These are phyloP conservation scores for Holotrichia oblita DNA, from an alignment of 1,140 invertebrate genomes.

Conservation along the genomic window DNA sequence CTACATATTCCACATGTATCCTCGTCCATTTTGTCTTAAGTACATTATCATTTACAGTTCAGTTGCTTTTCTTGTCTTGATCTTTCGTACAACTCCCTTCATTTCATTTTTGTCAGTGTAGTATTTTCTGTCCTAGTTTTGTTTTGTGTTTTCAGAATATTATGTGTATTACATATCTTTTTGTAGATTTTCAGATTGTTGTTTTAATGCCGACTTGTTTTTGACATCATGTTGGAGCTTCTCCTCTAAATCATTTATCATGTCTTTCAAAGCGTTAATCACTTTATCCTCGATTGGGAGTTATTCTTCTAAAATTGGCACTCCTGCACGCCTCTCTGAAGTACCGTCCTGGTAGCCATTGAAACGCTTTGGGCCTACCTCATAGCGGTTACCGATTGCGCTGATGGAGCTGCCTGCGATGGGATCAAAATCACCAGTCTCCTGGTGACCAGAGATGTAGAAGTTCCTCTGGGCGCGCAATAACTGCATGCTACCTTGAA, in stretches of 20 bases:
- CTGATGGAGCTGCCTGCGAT: conserved; percentile 80
- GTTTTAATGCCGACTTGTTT: conserved; percentile 86
- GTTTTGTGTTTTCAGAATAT: too few relatives aligned
- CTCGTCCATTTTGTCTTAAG: too few relatives aligned
- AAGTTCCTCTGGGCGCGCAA: conserved; percentile 99
- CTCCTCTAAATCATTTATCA: conserved; percentile 70
- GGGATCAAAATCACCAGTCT: conserved; percentile 86
- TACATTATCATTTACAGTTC: too few relatives aligned
- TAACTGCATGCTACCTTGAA: conserved; percentile 93
- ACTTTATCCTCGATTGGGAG: conserved; percentile 66
- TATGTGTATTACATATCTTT: too few relatives aligned
- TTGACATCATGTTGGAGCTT: conserved; percentile 77
- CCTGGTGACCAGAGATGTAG: conserved; percentile 94
- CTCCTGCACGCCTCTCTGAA: conserved; percentile 70
- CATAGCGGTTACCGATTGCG: conserved; percentile 87
- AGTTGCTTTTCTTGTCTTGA: too few relatives aligned
- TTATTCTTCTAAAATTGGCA: conserved; percentile 69
- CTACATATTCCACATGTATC: too few relatives aligned
- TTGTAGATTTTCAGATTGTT: conserved; percentile 85
- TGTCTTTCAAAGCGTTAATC: conserved; percentile 68
- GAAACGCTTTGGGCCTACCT: conserved; percentile 92
- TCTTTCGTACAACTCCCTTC: too few relatives aligned
- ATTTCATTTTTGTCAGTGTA: too few relatives aligned
- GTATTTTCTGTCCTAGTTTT: too few relatives aligned
- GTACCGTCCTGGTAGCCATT: conserved; percentile 76